Conservation (phyloP, 2,888 invertebrate genomes). For the Troglohyphantes excavatus region DNA sequence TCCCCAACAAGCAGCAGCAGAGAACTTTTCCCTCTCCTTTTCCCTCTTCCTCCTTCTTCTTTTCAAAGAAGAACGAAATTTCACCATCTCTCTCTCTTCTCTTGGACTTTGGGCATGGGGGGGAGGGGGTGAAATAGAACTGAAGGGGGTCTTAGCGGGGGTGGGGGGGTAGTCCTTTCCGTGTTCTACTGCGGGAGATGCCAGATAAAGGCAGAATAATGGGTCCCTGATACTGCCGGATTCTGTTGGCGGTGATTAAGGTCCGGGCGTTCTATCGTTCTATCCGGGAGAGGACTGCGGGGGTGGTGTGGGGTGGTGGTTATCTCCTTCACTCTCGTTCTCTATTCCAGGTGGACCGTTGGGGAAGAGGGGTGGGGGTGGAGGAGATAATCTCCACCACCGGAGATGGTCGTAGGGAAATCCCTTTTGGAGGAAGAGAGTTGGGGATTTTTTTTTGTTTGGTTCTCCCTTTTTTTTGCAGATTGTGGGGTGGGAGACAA, state of each 20-base stretch:
- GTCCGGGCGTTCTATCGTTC: constrained; percentile 9
- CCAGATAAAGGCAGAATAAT: constrained; percentile 78
- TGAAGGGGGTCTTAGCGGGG: constrained; percentile 2
- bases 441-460: constrained; percentile 2
- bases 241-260: constrained; percentile 65
- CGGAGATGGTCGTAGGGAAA: constrained; percentile 47
- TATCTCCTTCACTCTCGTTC: constrained; percentile 9
- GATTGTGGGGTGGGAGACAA: neutral
- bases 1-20: no score
- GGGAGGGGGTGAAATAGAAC: constrained; percentile 35
- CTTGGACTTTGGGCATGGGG: constrained; percentile 39
- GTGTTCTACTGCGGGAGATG: neutral
- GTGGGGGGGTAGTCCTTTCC: neutral
- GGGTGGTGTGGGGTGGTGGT: neutral
- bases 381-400: constrained; percentile 62
- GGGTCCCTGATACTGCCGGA: constrained; percentile 71
- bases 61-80: no score
- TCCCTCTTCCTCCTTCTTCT: no score
- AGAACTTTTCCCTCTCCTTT: no score
- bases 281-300: neutral
- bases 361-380: constrained; percentile 25
- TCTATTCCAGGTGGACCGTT: constrained; percentile 62
- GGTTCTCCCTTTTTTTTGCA: neutral
- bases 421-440: constrained; percentile 26
- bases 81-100: no score